phyloP scores from a whole-genome alignment of 1,140 invertebrate genomes.

The Zaprionus ghesquierei region DNA sequence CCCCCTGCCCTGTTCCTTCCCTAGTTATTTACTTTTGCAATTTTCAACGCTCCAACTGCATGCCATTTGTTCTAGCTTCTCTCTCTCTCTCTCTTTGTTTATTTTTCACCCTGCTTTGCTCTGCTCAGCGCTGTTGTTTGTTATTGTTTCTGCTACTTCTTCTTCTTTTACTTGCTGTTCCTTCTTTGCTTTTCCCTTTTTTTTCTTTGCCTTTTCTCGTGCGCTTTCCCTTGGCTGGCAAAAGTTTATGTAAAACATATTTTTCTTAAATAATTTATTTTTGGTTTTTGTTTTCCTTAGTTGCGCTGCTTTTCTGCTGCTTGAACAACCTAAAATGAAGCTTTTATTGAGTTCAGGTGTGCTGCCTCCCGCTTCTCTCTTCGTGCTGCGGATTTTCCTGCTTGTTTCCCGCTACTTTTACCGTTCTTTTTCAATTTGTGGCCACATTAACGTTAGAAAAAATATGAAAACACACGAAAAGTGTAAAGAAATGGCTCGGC shows the following conservation, averaged over 20 bases:
- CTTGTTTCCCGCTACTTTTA: slow-evolving; percentile 37
- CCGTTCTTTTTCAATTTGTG: slow-evolving; percentile 77
- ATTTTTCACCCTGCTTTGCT: slow-evolving; percentile 10
- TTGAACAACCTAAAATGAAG: slow-evolving; percentile 79
- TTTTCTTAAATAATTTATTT: slow-evolving; percentile 82
- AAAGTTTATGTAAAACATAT: slow-evolving; percentile 81
- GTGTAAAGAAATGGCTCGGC: slow-evolving; percentile 71
- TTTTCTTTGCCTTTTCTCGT: not conserved
- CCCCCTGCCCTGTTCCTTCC: not conserved
- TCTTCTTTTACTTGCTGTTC: slow-evolving; percentile 7
- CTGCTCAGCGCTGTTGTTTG: not conserved
- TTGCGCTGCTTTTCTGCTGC: slow-evolving; percentile 69
- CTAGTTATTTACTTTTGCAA: slow-evolving; percentile 75
- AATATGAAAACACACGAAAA: slow-evolving; percentile 78
- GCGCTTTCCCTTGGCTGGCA: slow-evolving; percentile 31
- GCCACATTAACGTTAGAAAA: slow-evolving; percentile 78
- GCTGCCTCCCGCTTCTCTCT: slow-evolving; percentile 8
- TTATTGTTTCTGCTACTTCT: slow-evolving; percentile 9
- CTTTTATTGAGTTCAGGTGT: slow-evolving; percentile 80
- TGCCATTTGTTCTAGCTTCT: slow-evolving; percentile 77
- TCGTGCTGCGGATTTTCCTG: slow-evolving; percentile 45
- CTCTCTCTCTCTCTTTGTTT: slow-evolving; percentile 47
- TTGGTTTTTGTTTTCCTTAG: slow-evolving; percentile 40
- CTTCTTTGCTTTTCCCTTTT: not conserved
- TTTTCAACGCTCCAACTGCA: slow-evolving; percentile 78